phyloP scores from a whole-genome alignment of 2,797 vertebrate genomes.

The Karalla daura region DNA sequence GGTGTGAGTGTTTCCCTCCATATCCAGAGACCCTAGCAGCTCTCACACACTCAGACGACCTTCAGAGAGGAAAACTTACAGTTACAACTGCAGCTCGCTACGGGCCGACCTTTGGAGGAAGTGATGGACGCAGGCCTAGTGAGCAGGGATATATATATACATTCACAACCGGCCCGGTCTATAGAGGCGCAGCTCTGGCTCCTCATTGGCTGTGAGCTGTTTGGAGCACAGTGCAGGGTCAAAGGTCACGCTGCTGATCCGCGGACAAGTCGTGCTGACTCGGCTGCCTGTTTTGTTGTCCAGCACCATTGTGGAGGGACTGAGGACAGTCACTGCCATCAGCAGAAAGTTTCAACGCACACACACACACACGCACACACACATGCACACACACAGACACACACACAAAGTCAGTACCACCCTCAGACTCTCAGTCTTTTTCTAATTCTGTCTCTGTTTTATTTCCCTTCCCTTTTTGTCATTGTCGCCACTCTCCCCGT shows the following conservation, averaged over 20 bases:
- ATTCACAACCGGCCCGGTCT: slow-evolving; percentile 66
- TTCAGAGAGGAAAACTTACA: slow-evolving; percentile 73
- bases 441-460: neutral
- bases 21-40: slow-evolving; percentile 9
- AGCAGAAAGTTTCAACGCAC: slow-evolving; percentile 76
- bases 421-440: neutral
- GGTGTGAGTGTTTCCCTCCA: slow-evolving; percentile 1
- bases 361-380: slow-evolving; percentile 12
- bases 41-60: slow-evolving; percentile 34
- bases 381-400: slow-evolving; percentile 2
- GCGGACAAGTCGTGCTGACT: slow-evolving; percentile 82
- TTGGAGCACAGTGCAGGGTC: slow-evolving; percentile 58
- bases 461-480: neutral
- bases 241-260: slow-evolving; percentile 73
- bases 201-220: slow-evolving; percentile 76
- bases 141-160: slow-evolving; percentile 82
- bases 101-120: slow-evolving; percentile 64
- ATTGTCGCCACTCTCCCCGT: slow-evolving; percentile 7
- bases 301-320: slow-evolving; percentile 68
- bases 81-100: slow-evolving; percentile 69
- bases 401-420: neutral
- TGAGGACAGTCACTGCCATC: slow-evolving; percentile 79
- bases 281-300: slow-evolving; percentile 88
- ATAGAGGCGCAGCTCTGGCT: slow-evolving; percentile 43
- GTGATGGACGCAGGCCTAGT: slow-evolving; percentile 61